Evolutionary conservation across 2,113 vertebrate genomes (phyloP).

Genomic region (Asarcornis scutulata): DNA sequence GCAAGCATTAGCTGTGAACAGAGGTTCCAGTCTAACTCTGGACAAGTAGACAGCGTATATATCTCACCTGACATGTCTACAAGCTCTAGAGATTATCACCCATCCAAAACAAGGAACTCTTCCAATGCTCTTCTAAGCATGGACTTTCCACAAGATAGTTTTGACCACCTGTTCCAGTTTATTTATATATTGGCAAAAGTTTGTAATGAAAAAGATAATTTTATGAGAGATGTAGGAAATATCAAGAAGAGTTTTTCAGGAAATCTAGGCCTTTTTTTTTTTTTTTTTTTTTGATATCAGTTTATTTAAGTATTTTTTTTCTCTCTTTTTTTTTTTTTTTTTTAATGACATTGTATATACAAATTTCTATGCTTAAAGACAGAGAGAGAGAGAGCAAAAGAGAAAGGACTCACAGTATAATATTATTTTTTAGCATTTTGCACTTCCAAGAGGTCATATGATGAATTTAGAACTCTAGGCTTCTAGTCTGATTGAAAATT

Average conservation of each 20-base stretch:
- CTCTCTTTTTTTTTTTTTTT: too few species aligned
- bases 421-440: neutral
- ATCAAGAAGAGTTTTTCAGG: neutral
- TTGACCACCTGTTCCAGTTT: neutral
- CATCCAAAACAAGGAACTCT: neutral
- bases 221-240: neutral
- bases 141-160: neutral
- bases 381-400: neutral
- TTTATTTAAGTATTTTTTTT: neutral
- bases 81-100: neutral
- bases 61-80: neutral
- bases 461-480: conserved; percentile 8
- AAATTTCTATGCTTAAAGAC: neutral
- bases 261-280: neutral
- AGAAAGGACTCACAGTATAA: neutral
- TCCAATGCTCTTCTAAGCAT: neutral
- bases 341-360: neutral
- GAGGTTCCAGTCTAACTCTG: neutral
- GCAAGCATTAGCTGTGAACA: neutral
- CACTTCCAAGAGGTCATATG: conserved; percentile 5
- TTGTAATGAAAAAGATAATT: neutral
- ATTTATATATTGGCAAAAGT: neutral
- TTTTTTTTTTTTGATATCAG: neutral
- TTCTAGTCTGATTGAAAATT: conserved; percentile 22
- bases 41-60: neutral